Evolutionary conservation across 2,113 vertebrate species (phyloP), one percentile per base, ranked within the genome.

Genomic region (Cheirogaleus medius): DNA sequence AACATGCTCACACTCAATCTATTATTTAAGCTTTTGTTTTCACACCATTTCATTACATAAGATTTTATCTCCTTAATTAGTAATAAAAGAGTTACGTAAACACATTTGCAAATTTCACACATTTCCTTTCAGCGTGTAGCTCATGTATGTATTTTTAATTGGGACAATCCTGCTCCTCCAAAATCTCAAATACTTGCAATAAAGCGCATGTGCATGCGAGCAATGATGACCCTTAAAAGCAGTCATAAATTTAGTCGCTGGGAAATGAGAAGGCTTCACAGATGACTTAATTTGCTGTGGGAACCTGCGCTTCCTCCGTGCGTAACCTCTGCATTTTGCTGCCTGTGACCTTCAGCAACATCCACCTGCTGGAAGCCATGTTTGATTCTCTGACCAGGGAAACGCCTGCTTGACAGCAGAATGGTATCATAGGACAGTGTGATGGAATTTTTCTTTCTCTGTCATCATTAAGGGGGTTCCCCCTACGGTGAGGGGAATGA

Each of bases 381-480:
- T 99, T 99, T 99, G 99, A 99, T 99, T 99, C 99, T 99, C 95
- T 66, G 98, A 98, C 98, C 96, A 47, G 97, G 98, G 98, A 99
- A 98, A 98, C 94, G 98, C 97, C 98, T 98, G 98, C 98, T 99
- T 98, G 97, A 99, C 98, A 98, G 98, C 98, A 98, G 99, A 99
- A 99, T 99, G 99, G 98, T 99, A 99, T 99, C 99, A 99, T 95
- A 98, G 98, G 96, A 98, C 88, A 95, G 97, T 99, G 98, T 99
- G 99, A 98, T 99, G 99, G 99, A 99, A 99, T 99, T 99, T 99
- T 98, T 99, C 96, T 99, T 99, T 99, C 99, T 99, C 98, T 99
- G 98, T 99, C 99, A 99, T 99, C 99, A 99, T 99, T 99, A 99
- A 99, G 98, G 98, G 98, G 98, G 97, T 99, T 99, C 98, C 99